These are phyloP conservation scores for Volucella inflata DNA, from an alignment of 2,888 invertebrate genomes.

Conservation along the genomic window DNA sequence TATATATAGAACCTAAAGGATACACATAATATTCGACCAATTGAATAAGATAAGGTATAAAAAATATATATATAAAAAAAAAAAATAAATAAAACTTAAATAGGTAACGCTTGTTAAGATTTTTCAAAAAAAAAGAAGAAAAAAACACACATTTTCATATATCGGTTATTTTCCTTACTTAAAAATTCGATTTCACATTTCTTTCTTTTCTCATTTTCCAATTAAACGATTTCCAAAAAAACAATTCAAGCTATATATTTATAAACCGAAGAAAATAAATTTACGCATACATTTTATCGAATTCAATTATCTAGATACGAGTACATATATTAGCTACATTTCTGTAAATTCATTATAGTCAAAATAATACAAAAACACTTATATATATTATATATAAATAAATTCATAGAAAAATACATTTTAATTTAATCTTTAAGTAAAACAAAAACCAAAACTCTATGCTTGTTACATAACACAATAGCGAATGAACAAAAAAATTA, in stretches of 20 bases:
- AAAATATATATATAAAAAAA: neutral
- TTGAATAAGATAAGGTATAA: slow-evolving; percentile 75
- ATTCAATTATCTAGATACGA: slow-evolving; percentile 59
- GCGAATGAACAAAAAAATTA: slow-evolving; percentile 25
- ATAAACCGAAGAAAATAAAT: slow-evolving; percentile 37
- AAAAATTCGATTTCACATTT: slow-evolving; percentile 29
- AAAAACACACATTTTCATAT: slow-evolving; percentile 15
- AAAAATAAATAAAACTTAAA: slow-evolving; percentile 23
- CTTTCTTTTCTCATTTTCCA: neutral
- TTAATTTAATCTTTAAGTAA: slow-evolving; percentile 74
- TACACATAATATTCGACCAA: slow-evolving; percentile 76
- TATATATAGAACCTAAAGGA: slow-evolving; percentile 68
- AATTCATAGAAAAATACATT: slow-evolving; percentile 74
- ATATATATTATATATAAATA: slow-evolving; percentile 59
- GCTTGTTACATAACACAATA: slow-evolving; percentile 78
- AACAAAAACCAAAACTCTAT: slow-evolving; percentile 65
- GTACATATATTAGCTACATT: slow-evolving; percentile 69
- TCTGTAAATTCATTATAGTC: slow-evolving; percentile 74
- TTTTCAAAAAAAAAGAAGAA: slow-evolving; percentile 28
- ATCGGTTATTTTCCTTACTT: slow-evolving; percentile 31
- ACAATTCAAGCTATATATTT: slow-evolving; percentile 21
- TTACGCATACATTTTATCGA: slow-evolving; percentile 61
- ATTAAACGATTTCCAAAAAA: slow-evolving; percentile 20
- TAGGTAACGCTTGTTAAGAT: slow-evolving; percentile 63
- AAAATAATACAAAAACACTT: slow-evolving; percentile 44